These are phyloP conservation scores for Pimephales promelas DNA, from an alignment of 2,113 vertebrate genomes.

Conservation along the genomic window DNA sequence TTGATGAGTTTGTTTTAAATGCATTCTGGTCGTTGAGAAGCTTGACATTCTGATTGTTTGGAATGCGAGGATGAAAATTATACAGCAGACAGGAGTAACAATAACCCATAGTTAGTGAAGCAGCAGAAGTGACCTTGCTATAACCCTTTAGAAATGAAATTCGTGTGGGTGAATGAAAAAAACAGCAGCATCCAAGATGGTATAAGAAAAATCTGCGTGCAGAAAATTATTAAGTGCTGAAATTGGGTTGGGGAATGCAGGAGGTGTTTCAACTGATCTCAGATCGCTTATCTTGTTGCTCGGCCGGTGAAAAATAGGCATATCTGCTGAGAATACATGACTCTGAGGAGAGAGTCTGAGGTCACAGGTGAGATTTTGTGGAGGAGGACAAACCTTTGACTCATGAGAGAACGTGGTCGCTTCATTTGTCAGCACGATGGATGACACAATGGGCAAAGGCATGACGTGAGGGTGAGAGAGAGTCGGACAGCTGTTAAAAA, in stretches of 20 bases:
- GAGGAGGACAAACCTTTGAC: slow-evolving; percentile 37
- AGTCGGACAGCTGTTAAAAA: slow-evolving; percentile 26
- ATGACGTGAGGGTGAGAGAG: slow-evolving; percentile 4
- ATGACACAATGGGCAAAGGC: slow-evolving; percentile 25
- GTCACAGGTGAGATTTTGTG: slow-evolving; percentile 16
- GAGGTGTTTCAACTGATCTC: slow-evolving; percentile 11
- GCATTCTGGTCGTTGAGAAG: neutral
- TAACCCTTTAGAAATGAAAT: slow-evolving; percentile 20
- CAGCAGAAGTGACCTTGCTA: slow-evolving; percentile 41
- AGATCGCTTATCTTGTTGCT: neutral
- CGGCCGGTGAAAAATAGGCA: neutral
- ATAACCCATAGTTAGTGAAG: slow-evolving; percentile 8
- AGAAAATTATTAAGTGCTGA: slow-evolving; percentile 26
- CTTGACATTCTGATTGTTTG: slow-evolving; percentile 10
- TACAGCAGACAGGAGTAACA: slow-evolving; percentile 16
- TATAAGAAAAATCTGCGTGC: slow-evolving; percentile 28
- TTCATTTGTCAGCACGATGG: slow-evolving; percentile 22
- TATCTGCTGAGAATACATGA: slow-evolving; percentile 17
- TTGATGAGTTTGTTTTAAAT: neutral
- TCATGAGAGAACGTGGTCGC: neutral
- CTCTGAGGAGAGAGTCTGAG: neutral
- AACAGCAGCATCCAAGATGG: slow-evolving; percentile 22
- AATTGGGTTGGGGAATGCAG: neutral
- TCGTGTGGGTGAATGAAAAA: neutral
- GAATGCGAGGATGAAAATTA: slow-evolving; percentile 25